Conservation (phyloP, 92 coral and sea anemone genomes). For the Zoanthus sansibaricus region DNA sequence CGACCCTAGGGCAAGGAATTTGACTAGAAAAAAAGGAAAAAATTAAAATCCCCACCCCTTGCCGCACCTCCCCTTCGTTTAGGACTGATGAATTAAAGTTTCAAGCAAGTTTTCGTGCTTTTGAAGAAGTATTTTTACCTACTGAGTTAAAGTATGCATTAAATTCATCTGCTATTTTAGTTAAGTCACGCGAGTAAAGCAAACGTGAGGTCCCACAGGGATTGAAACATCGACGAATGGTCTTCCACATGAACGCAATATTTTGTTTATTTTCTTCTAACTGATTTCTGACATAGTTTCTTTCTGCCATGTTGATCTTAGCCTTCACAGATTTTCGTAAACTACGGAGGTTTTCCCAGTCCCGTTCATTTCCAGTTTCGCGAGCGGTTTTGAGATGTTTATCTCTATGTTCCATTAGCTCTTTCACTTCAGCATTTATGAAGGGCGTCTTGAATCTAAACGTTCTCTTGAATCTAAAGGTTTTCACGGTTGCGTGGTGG, state of each 20-base stretch:
- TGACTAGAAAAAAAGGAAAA: too few species aligned
- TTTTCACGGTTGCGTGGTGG: slow-evolving; percentile 8
- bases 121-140: background rate
- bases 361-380: background rate
- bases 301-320: slow-evolving; percentile 7
- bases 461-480: background rate
- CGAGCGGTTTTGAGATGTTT: slow-evolving; percentile 28
- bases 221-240: slow-evolving; percentile 59
- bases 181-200: slow-evolving; percentile 42
- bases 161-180: slow-evolving; percentile 59
- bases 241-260: slow-evolving; percentile 66
- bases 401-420: slow-evolving; percentile 36
- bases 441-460: background rate
- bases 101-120: background rate
- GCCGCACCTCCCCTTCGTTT: too few species aligned
- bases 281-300: slow-evolving; percentile 27
- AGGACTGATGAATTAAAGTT: background rate
- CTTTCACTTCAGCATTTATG: slow-evolving; percentile 7
- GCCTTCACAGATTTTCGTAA: slow-evolving; percentile 15
- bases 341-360: slow-evolving; percentile 7
- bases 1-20: too few species aligned
- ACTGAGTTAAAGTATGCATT: slow-evolving; percentile 35
- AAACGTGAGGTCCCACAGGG: slow-evolving; percentile 13
- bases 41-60: too few species aligned
- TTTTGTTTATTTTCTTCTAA: slow-evolving; percentile 35